phyloP scores from a whole-genome alignment of 1,140 invertebrate species.

The Limonius californicus region DNA sequence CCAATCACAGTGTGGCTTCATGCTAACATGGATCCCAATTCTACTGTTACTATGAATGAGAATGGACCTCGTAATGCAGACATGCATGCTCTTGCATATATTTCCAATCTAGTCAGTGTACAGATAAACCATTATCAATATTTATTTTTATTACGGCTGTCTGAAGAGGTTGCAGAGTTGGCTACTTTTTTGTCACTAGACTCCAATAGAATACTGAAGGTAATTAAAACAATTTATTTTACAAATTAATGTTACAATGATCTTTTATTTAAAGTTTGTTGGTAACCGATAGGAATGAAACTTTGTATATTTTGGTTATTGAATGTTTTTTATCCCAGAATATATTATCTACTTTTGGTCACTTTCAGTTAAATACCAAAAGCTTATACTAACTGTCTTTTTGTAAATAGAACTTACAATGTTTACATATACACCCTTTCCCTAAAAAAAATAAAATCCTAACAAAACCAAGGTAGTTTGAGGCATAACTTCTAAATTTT shows the following conservation, averaged over 20 bases:
- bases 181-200: slow-evolving; percentile 76
- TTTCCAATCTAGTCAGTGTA: slow-evolving; percentile 74
- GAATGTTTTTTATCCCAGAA: not conserved
- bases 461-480: too few relatives aligned
- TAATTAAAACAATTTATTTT: too few relatives aligned
- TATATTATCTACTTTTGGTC: too few relatives aligned
- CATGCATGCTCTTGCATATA: slow-evolving; percentile 67
- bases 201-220: slow-evolving; percentile 64
- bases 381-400: too few relatives aligned
- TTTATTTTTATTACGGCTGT: slow-evolving; percentile 78
- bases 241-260: too few relatives aligned
- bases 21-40: slow-evolving; percentile 47
- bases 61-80: slow-evolving; percentile 48
- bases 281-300: not conserved
- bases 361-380: too few relatives aligned
- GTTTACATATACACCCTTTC: too few relatives aligned
- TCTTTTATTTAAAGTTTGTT: not conserved
- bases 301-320: not conserved
- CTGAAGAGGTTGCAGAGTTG: slow-evolving; percentile 78
- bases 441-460: too few relatives aligned
- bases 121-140: slow-evolving; percentile 93
- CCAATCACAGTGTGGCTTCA: slow-evolving; percentile 80
- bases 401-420: too few relatives aligned
- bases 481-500: too few relatives aligned
- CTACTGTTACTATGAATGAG: slow-evolving; percentile 33